Conservation (phyloP, 2,888 invertebrate species). For the Drosophila tanythrix region DNA sequence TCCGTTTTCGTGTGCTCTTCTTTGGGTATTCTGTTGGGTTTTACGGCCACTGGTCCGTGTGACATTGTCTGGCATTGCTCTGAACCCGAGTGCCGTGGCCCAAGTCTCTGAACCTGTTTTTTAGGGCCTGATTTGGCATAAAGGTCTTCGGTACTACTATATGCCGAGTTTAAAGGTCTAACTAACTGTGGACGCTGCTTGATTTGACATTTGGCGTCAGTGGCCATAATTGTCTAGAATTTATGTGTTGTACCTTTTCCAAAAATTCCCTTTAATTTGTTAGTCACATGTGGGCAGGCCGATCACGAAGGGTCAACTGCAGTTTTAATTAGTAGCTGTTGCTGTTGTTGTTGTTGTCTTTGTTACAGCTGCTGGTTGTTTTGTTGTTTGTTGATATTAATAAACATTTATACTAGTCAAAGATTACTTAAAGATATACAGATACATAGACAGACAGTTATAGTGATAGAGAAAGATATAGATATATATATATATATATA, state of each 20-base stretch:
- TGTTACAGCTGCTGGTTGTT: conserved; percentile 3
- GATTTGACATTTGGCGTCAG: conserved; percentile 82
- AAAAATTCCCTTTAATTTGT: conserved; percentile 70
- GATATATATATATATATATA: conserved; percentile 1
- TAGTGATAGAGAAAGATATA: conserved; percentile 24
- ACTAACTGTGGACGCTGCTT: conserved; percentile 76
- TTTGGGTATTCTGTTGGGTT: conserved; percentile 53
- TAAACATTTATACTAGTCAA: conserved; percentile 65
- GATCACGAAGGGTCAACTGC: conserved; percentile 47
- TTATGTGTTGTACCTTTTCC: conserved; percentile 78
- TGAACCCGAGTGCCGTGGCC: conserved; percentile 36
- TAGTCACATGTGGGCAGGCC: conserved; percentile 60
- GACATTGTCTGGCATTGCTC: conserved; percentile 70
- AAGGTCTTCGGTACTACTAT: conserved; percentile 29
- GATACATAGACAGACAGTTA: conserved; percentile 28
- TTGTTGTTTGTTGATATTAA: conserved; percentile 65
- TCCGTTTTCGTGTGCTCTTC: conserved; percentile 68
- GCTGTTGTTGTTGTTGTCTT: conserved; percentile 14
- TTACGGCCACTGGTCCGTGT: conserved; percentile 66
- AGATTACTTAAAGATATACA: conserved; percentile 58
- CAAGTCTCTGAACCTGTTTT: conserved; percentile 71
- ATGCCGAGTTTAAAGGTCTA: conserved; percentile 71
- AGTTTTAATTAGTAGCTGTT: conserved; percentile 67
- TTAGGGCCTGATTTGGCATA: conserved; percentile 77
- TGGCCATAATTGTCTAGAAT: conserved; percentile 80